Conservation (phyloP, 92 coral and sea anemone genomes). For the Siderastrea radians region DNA sequence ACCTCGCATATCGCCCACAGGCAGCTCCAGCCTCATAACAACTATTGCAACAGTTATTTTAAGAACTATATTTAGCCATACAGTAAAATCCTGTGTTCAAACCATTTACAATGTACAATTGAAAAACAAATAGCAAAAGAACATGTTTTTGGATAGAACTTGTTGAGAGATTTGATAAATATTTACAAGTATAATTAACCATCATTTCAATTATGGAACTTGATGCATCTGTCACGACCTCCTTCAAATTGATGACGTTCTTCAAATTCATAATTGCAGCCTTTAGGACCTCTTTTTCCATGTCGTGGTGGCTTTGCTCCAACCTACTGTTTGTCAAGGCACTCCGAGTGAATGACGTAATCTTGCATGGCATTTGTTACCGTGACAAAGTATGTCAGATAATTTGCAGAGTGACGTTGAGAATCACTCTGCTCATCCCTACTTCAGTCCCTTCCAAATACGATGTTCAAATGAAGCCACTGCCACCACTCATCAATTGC, state of each 20-base stretch:
- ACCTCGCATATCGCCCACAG: too few species aligned
- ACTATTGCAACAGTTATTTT: too few species aligned
- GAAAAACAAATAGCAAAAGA: too few species aligned
- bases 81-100: too few species aligned
- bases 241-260: constrained; percentile 16
- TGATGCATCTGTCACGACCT: constrained; percentile 28
- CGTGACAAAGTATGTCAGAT: constrained; percentile 8
- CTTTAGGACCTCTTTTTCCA: constrained; percentile 40
- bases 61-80: too few species aligned
- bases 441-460: constrained; percentile 16
- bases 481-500: constrained; percentile 33
- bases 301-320: constrained; percentile 37
- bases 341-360: constrained; percentile 6
- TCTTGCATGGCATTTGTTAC: not conserved
- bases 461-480: constrained; percentile 14
- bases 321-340: constrained; percentile 40
- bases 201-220: constrained; percentile 32
- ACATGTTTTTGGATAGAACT: too few species aligned
- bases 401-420: constrained; percentile 26
- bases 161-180: too few species aligned
- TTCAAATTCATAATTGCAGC: not conserved
- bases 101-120: too few species aligned
- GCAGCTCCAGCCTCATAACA: too few species aligned
- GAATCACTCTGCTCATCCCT: constrained; percentile 48
- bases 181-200: not conserved